These are phyloP conservation scores for Apus apus DNA, from an alignment of 2,113 vertebrate species.

Conservation along the genomic window DNA sequence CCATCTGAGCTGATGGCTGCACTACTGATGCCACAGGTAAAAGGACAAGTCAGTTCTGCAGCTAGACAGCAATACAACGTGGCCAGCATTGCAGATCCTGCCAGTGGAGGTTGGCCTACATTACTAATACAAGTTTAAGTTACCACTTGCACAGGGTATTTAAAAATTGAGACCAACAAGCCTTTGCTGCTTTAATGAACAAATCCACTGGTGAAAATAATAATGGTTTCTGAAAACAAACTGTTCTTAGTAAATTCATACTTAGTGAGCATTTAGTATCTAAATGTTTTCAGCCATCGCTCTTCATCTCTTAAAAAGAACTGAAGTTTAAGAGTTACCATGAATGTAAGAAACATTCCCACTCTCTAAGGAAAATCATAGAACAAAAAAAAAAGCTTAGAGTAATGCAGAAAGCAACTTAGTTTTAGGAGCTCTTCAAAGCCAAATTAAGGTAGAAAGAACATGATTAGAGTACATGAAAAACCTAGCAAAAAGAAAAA, in stretches of 20 bases:
- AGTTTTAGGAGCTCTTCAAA: not conserved
- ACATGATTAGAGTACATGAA: not conserved
- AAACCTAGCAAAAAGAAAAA: not conserved
- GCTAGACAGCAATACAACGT: not conserved
- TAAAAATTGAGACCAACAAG: not conserved
- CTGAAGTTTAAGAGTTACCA: not conserved
- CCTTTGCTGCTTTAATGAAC: not conserved
- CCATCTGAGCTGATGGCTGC: not conserved
- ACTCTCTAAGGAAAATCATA: not conserved
- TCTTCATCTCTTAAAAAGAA: not conserved
- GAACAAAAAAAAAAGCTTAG: not conserved
- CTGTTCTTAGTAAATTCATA: not conserved
- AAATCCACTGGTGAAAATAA: not conserved
- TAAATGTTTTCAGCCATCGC: not conserved
- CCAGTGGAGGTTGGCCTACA: not conserved
- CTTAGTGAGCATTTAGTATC: not conserved
- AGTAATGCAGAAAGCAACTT: not conserved
- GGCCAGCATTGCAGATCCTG: not conserved
- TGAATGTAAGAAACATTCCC: not conserved
- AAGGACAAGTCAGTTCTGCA: not conserved
- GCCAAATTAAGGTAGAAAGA: not conserved
- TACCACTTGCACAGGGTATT: not conserved
- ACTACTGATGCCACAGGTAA: rapidly evolving
- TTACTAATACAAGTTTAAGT: not conserved
- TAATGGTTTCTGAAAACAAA: not conserved